A percentile compares a stretch with the other conserved stretches of the same genome.
Evolutionary conservation across 2,888 invertebrate genomes (phyloP).

Genomic region (Druceiella hillmani): DNA sequence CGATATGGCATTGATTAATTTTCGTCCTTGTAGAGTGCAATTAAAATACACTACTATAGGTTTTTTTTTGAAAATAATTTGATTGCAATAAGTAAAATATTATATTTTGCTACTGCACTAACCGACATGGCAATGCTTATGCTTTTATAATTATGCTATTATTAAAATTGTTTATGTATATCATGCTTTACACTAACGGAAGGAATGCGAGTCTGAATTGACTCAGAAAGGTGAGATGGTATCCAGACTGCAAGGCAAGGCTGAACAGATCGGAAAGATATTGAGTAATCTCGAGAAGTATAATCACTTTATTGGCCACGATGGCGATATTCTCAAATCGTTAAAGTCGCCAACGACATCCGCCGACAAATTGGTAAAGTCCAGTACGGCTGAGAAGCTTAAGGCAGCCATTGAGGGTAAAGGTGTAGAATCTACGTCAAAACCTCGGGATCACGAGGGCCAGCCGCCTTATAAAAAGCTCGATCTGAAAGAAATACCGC

Average conservation of each 20-base stretch:
- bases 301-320: slow-evolving; percentile 63
- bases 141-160: slow-evolving; percentile 28
- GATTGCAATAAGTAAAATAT: no score
- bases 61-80: background rate
- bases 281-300: slow-evolving; percentile 86
- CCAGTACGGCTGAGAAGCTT: slow-evolving; percentile 38
- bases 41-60: no score
- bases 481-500: slow-evolving; percentile 52
- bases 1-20: no score
- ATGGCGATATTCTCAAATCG: slow-evolving; percentile 51
- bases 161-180: slow-evolving; percentile 46
- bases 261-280: slow-evolving; percentile 91
- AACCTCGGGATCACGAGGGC: slow-evolving; percentile 46
- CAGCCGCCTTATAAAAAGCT: slow-evolving; percentile 49
- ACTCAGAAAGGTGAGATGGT: slow-evolving; percentile 97
- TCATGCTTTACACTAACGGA: slow-evolving; percentile 35
- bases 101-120: no score
- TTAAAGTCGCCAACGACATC: slow-evolving; percentile 45
- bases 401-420: slow-evolving; percentile 35
- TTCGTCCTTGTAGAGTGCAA: no score
- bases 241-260: slow-evolving; percentile 89
- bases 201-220: slow-evolving; percentile 94
- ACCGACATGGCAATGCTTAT: background rate
- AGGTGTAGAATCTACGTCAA: slow-evolving; percentile 41
- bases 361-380: slow-evolving; percentile 36